Evolutionary conservation across 2,888 invertebrate species (phyloP).

Genomic region (Pyrgus malvae): DNA sequence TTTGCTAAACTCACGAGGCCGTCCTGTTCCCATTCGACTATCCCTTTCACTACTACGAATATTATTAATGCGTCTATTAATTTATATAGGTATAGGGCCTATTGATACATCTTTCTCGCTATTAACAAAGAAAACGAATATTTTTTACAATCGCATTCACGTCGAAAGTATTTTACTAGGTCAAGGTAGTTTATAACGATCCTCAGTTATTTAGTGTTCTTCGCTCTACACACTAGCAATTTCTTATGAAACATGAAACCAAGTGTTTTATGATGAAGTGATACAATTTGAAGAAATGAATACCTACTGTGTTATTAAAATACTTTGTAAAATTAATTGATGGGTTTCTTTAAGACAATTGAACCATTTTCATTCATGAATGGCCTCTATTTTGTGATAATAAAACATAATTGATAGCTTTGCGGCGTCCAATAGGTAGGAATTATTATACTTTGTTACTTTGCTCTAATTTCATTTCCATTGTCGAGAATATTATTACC

Average conservation of each 20-base stretch:
- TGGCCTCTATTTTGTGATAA: constrained; percentile 5
- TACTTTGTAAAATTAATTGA: background rate
- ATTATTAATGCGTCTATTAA: constrained; percentile 12
- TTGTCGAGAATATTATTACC: no score
- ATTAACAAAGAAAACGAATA: constrained; percentile 14
- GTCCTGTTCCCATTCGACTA: constrained; percentile 21
- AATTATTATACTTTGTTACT: no score
- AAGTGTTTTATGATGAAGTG: background rate
- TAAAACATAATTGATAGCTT: constrained; percentile 7
- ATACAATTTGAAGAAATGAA: background rate
- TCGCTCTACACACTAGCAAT: constrained; percentile 19
- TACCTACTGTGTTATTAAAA: background rate
- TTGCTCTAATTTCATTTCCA: no score
- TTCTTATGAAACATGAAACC: background rate
- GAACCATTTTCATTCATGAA: constrained; percentile 9
- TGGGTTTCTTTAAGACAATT: constrained; percentile 7
- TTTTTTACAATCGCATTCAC: constrained; percentile 37
- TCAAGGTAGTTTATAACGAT: constrained; percentile 38
- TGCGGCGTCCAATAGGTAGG: no score
- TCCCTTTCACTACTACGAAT: constrained; percentile 23
- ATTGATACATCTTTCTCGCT: constrained; percentile 15
- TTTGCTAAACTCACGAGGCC: constrained; percentile 16
- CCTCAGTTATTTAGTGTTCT: constrained; percentile 15
- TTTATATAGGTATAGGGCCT: background rate
- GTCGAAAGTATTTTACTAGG: constrained; percentile 36